Conservation (phyloP, 1,140 invertebrate species). For the Rhagoletis pomonella region DNA sequence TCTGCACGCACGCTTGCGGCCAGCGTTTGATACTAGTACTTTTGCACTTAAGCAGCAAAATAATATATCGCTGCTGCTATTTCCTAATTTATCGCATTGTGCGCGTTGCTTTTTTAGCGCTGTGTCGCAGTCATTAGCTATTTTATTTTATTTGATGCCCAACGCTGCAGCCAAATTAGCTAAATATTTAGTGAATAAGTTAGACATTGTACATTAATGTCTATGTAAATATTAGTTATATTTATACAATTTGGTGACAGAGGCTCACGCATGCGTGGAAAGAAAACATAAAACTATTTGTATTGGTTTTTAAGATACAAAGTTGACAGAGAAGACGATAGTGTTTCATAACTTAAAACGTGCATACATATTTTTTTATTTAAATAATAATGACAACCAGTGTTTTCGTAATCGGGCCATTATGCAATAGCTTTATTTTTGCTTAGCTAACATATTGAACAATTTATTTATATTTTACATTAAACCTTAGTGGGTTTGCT, state of each 20-base stretch:
- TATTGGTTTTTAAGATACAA: conserved; percentile 40
- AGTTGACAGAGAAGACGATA: neutral
- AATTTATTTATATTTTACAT: no score
- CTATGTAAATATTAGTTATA: neutral
- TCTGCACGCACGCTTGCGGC: neutral
- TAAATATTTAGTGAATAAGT: conserved; percentile 33
- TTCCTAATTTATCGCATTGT: conserved; percentile 34
- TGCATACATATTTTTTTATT: conserved; percentile 1
- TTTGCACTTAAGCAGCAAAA: neutral
- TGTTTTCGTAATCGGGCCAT: conserved; percentile 11
- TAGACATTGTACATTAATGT: neutral
- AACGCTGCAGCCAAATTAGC: conserved; percentile 27
- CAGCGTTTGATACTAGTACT: neutral
- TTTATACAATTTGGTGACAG: neutral
- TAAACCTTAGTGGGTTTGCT: no score
- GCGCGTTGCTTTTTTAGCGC: neutral
- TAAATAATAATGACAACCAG: conserved; percentile 7
- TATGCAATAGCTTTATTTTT: conserved; percentile 44
- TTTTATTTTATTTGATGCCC: neutral
- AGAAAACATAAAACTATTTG: conserved; percentile 10
- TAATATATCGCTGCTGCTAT: conserved; percentile 1
- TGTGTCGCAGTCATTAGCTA: neutral
- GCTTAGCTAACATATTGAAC: neutral
- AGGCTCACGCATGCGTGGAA: conserved; percentile 43
- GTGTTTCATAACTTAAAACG: neutral